Conservation (phyloP, 2,888 invertebrate species). For the Neuroscelio doddi region DNA sequence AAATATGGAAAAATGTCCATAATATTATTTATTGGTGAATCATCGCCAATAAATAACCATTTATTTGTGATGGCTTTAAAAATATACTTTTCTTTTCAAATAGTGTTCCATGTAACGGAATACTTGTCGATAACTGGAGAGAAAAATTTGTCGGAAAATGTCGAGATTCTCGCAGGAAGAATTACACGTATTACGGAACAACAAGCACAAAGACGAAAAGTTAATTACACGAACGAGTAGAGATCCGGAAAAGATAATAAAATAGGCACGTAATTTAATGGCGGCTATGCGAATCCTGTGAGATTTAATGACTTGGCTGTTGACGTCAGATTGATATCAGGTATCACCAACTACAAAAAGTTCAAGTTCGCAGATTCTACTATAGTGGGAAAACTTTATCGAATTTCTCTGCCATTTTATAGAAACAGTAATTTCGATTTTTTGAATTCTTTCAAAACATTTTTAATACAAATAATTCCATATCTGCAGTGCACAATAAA, state of each 20-base stretch:
- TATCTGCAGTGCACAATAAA: no score
- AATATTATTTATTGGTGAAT: no score
- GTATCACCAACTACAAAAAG: not conserved
- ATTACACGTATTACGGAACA: not conserved
- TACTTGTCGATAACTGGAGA: not conserved
- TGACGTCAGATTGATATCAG: slow-evolving; percentile 21
- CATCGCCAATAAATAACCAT: no score
- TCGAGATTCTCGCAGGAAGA: not conserved
- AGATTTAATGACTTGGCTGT: slow-evolving; percentile 21
- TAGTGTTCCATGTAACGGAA: not conserved
- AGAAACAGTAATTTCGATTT: no score
- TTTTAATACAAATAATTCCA: no score
- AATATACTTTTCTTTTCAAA: no score
- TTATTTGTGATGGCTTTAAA: no score
- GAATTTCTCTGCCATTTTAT: no score
- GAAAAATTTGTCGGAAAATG: no score
- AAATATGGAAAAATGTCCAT: no score
- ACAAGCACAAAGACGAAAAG: slow-evolving; percentile 21
- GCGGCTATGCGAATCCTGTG: slow-evolving; percentile 10
- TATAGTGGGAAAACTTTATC: slow-evolving; percentile 7
- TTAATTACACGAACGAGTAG: slow-evolving; percentile 25
- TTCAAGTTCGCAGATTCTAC: not conserved
- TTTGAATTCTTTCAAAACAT: no score
- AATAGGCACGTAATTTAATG: slow-evolving; percentile 42
- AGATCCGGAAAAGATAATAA: slow-evolving; percentile 38